Conservation (phyloP, 2,888 invertebrate genomes). For the Linyphia triangularis region DNA sequence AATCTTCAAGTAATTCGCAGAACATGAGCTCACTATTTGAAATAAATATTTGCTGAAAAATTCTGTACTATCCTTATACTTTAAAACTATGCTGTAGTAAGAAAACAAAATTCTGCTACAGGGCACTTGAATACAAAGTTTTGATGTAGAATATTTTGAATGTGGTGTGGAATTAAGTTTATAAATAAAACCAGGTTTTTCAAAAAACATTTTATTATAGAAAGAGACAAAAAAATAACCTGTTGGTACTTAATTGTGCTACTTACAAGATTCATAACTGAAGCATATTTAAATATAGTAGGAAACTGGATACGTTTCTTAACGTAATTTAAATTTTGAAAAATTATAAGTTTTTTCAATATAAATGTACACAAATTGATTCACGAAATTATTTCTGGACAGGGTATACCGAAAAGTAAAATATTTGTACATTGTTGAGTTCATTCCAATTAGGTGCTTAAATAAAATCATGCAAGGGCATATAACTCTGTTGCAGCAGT, state of each 20-base stretch:
- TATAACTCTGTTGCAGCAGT: background rate
- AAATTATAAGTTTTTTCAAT: conserved; percentile 4
- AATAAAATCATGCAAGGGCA: conserved; percentile 27
- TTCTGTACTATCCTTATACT: too few relatives aligned
- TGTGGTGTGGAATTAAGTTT: background rate
- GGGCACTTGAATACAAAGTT: too few relatives aligned
- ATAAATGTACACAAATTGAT: background rate
- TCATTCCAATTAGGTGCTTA: background rate
- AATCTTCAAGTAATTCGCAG: too few relatives aligned
- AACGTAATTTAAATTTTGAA: background rate
- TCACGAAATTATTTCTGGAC: background rate
- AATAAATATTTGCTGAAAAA: too few relatives aligned
- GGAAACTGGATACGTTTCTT: background rate
- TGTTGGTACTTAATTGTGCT: conserved; percentile 30
- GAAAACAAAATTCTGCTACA: too few relatives aligned
- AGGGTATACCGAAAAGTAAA: background rate
- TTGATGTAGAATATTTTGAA: too few relatives aligned
- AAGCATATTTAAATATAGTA: too few relatives aligned
- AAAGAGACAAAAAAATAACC: conserved; percentile 36
- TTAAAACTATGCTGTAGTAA: too few relatives aligned
- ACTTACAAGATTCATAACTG: conserved; percentile 61
- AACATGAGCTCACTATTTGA: too few relatives aligned
- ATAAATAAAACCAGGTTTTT: background rate
- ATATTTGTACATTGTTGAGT: conserved; percentile 17
- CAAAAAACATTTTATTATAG: conserved; percentile 56